Evolutionary conservation across 2,888 invertebrate species (phyloP), one percentile per base, ranked within the genome.

Genomic region (Oxycera nigricornis): DNA sequence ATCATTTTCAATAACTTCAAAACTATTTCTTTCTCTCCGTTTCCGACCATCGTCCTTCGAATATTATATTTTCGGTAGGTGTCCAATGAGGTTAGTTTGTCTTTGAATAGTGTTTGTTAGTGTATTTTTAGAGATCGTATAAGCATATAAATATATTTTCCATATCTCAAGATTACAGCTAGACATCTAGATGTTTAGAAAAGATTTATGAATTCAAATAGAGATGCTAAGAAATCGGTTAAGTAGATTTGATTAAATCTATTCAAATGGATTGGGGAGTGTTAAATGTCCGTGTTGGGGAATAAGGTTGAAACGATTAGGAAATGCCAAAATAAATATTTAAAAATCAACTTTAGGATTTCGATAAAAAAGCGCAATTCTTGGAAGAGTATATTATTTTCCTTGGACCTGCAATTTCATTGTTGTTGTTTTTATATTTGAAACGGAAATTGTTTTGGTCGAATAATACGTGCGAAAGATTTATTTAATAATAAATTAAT

Each of bases 161-260:
- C 17, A 9, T 55, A 30, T 61, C 3, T 31, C 31, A 20, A 14
- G 39, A 65, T 22, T 65, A 65, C 22, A 65, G 30, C 17, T 52
- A 70, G 52, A 70, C 70, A 70, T 55, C 55, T 30, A 70, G 70
- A 70, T 30, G 22, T 70, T 70, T 6, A 30, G 31, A 50, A 26
- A 28, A 24, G 30, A 68, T 68, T 55, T 2, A 55, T 55, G 55
- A 24, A 55, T 24, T 20, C 17, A 14, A 46, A 46, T 46, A 46
- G 17, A 46, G 46, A 46, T 46, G 2, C 17, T 46, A 46, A 46
- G 46, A 46, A 46, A n/a, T n/a, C n/a, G n/a, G n/a, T n/a, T n/a
- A n/a, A n/a, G n/a, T n/a, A n/a, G n/a, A n/a, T n/a, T n/a, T n/a
- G n/a, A n/a, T n/a, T n/a, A n/a, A 46, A 46, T 46, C 17, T 46